A percentile compares a stretch with the other conserved stretches of the same genome.
Conservation (phyloP, 1,140 invertebrate species). For the Aphaenogaster rudis region DNA sequence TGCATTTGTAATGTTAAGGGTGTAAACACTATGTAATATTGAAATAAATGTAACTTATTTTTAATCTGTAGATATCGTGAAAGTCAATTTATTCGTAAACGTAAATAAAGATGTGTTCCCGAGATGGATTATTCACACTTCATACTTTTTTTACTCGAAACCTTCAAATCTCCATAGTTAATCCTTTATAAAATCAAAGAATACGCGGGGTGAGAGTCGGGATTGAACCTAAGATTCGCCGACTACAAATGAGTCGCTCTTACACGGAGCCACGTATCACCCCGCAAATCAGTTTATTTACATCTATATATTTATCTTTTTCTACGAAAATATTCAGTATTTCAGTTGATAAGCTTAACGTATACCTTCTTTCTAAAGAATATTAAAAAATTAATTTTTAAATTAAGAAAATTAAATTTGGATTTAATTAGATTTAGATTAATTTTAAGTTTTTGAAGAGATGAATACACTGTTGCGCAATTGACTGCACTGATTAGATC, state of each 20-base stretch:
- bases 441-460: neutral
- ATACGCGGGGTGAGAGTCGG: neutral
- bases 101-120: neutral
- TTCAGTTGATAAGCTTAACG: neutral
- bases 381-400: neutral
- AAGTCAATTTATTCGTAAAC: neutral
- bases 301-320: neutral
- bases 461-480: too few relatives aligned
- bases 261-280: neutral
- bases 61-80: neutral
- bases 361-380: neutral
- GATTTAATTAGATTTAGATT: neutral
- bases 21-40: constrained; percentile 65
- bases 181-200: neutral
- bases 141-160: neutral
- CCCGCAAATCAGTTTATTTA: neutral
- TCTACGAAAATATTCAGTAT: neutral
- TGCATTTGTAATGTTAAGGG: constrained; percentile 68
- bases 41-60: constrained; percentile 71
- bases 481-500: too few relatives aligned
- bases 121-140: neutral
- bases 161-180: neutral
- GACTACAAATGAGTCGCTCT: neutral
- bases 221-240: neutral
- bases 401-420: neutral